phyloP scores from a whole-genome alignment of 2,888 invertebrate species.

The Habrosyne pyritoides region DNA sequence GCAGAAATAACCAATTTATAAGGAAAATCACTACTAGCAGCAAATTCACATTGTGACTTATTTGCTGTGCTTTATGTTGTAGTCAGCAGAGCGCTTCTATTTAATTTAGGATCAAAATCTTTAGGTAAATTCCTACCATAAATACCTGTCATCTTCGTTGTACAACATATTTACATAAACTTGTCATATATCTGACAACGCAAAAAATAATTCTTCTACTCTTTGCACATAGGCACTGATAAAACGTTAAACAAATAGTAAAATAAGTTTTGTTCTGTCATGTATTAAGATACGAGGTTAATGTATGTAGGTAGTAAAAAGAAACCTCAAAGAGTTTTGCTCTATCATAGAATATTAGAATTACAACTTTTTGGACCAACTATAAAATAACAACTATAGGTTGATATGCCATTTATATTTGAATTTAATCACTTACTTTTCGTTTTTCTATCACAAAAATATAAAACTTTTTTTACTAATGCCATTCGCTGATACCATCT shows the following conservation, averaged over 20 bases:
- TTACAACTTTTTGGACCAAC: background rate
- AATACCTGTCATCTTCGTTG: slow-evolving; percentile 17
- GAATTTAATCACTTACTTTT: too few species aligned
- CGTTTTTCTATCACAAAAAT: too few species aligned
- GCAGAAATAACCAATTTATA: too few species aligned
- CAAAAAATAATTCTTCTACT: slow-evolving; percentile 23
- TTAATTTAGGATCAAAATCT: slow-evolving; percentile 31
- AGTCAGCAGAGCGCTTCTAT: slow-evolving; percentile 25
- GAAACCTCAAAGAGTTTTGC: background rate
- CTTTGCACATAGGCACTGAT: slow-evolving; percentile 29
- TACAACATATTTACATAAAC: slow-evolving; percentile 17
- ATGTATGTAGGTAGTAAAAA: slow-evolving; percentile 9
- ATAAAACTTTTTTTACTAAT: too few species aligned
- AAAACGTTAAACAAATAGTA: slow-evolving; percentile 38
- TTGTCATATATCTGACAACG: slow-evolving; percentile 13
- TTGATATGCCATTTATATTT: too few species aligned
- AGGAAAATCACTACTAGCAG: too few species aligned
- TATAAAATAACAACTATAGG: background rate
- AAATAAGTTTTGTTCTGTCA: slow-evolving; percentile 35
- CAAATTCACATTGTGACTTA: too few species aligned
- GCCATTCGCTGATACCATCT: too few species aligned
- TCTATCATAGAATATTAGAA: background rate
- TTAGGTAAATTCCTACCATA: slow-evolving; percentile 20
- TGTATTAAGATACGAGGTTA: slow-evolving; percentile 28
- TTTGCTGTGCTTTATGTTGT: too few species aligned